Conservation (phyloP, 2,113 vertebrate species). For the Penelope pileata region DNA sequence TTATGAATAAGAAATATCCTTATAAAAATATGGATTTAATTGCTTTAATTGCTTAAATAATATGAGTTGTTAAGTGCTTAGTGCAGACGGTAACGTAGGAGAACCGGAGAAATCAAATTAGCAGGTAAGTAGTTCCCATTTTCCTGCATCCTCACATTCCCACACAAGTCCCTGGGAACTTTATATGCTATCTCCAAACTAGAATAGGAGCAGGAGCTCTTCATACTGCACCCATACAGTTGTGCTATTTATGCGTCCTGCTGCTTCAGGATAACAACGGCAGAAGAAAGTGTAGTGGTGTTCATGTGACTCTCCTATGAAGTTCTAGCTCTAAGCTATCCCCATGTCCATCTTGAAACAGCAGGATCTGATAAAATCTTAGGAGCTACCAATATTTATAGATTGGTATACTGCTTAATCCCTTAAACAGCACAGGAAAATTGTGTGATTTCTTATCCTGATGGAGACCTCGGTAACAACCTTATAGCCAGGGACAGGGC, state of each 20-base stretch:
- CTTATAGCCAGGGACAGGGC: background rate
- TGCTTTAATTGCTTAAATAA: slow-evolving; percentile 24
- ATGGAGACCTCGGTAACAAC: background rate
- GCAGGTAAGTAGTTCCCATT: background rate
- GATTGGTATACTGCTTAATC: background rate
- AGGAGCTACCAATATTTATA: background rate
- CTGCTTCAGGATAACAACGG: background rate
- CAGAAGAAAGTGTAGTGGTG: background rate
- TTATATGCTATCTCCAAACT: background rate
- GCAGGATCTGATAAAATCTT: background rate
- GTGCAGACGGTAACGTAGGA: background rate
- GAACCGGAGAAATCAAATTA: background rate
- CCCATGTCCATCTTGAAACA: background rate
- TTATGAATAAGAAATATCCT: background rate
- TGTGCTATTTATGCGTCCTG: background rate
- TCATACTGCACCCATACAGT: too few species aligned
- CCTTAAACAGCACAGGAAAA: background rate
- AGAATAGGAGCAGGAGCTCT: background rate
- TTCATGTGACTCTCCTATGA: background rate
- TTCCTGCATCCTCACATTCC: background rate
- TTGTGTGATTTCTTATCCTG: background rate
- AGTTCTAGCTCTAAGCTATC: background rate
- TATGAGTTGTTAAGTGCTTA: background rate
- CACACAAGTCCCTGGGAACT: background rate
- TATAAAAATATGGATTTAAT: slow-evolving; percentile 28